phyloP scores from a whole-genome alignment of 2,888 invertebrate genomes.

The Deilephila elpenor region DNA sequence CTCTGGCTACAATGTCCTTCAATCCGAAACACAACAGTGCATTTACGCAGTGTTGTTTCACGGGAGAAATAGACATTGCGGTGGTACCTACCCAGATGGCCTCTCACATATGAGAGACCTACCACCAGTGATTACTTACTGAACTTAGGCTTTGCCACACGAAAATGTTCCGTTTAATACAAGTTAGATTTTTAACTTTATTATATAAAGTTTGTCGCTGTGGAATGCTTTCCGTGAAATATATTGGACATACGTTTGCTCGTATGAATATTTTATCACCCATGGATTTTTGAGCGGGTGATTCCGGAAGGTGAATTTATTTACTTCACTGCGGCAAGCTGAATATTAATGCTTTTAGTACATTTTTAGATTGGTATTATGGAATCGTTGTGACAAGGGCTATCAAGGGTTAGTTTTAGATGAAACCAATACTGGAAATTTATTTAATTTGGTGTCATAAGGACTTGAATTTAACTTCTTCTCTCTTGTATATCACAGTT shows the following conservation, averaged over 20 bases:
- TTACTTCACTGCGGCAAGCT: not conserved
- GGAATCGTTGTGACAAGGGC: not conserved
- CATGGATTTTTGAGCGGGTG: slow-evolving; percentile 8
- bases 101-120: too few relatives aligned
- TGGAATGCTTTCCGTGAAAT: not conserved
- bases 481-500: too few relatives aligned
- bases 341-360: not conserved
- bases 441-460: too few relatives aligned
- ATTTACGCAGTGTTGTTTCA: too few relatives aligned
- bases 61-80: too few relatives aligned
- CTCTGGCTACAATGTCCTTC: too few relatives aligned
- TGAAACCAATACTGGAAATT: too few relatives aligned
- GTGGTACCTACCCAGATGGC: too few relatives aligned
- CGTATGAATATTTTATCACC: slow-evolving; percentile 11
- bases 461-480: too few relatives aligned
- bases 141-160: not conserved
- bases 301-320: not conserved
- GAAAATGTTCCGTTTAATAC: slow-evolving; percentile 4
- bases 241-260: slow-evolving; percentile 2
- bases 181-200: slow-evolving; percentile 12
- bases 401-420: too few relatives aligned
- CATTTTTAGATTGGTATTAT: not conserved
- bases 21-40: too few relatives aligned
- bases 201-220: slow-evolving; percentile 19
- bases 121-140: too few relatives aligned